Conservation (phyloP, 2,888 invertebrate species). For the Bruchidius siliquastri region DNA sequence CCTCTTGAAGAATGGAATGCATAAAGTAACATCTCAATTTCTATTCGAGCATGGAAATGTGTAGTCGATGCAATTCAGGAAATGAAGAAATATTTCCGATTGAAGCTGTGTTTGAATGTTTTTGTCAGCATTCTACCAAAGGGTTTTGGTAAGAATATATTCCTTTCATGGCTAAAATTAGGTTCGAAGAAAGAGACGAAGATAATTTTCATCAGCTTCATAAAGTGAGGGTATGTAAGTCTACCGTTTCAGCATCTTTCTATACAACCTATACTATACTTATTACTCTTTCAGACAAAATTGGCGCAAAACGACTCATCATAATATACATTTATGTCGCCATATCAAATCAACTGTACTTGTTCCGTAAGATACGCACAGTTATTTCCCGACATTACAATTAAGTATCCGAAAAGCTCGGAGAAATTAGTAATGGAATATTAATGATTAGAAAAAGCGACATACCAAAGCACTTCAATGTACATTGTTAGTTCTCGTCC, state of each 20-base stretch:
- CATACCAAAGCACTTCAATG: conserved; percentile 20
- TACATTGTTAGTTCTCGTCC: conserved; percentile 13
- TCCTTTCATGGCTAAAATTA: too few species aligned
- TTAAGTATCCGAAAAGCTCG: not conserved
- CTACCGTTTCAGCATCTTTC: not conserved
- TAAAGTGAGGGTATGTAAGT: not conserved
- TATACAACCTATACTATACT: not conserved
- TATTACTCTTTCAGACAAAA: not conserved
- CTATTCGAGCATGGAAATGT: too few species aligned
- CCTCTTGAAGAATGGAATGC: too few species aligned
- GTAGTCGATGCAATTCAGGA: too few species aligned
- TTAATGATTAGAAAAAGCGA: conserved; percentile 15
- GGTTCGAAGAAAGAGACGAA: too few species aligned
- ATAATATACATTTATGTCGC: not conserved
- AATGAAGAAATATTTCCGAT: too few species aligned
- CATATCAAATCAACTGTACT: too few species aligned
- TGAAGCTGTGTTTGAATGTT: too few species aligned
- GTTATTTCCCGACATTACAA: not conserved
- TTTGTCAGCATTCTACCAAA: too few species aligned
- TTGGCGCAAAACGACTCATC: not conserved
- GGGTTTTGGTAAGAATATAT: too few species aligned
- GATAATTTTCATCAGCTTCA: too few species aligned
- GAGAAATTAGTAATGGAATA: conserved; percentile 12
- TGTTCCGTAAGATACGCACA: not conserved
- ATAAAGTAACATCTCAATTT: too few species aligned